Base-by-base conservation (phyloP, 2,113 vertebrate genomes). In the Protobothrops mucrosquamatus region DNA sequence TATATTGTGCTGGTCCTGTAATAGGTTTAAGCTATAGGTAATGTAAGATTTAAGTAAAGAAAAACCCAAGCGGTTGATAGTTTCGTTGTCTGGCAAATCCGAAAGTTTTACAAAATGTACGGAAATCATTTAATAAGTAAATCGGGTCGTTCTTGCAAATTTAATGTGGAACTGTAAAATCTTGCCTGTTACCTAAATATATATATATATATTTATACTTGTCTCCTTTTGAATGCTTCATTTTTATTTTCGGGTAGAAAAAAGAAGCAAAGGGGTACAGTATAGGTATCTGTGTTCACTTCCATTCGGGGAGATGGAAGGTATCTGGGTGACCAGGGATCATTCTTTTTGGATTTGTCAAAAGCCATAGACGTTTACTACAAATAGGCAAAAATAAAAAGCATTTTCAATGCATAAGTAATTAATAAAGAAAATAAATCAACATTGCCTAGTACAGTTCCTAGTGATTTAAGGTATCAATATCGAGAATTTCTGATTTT, bases 291-390 rank as follows among this genome's bases (percentile, higher is more conserved):
- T 51, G 20, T 18, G 24, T 46, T 89, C 20, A 8, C 90, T 59
- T 46, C 48, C 57, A 43, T 88, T 39, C 43, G 43, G 51, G 51
- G 12, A 56, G 90, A 85, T 87, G 89, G 85, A 92, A 24, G 89
- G 85, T 81, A 69, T 69, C 18, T 85, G 91, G 93, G 61, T 81
- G 92, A 92, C 59, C 56, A 15, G 29, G 64, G 34, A 90, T 89
- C 29, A 59, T 86, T 87, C 85, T 89, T 55, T 52, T 89, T 92
- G 92, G 93, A 95, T 94, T 95, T 95, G 93, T 95, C 95, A 94
- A 93, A 74, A 93, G 93, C 93, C 92, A 92, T 92, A 64, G 94
- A 95, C 94, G 89, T 93, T 89, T 89, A 92, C 93, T 86, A 92
- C 94, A 95, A 74, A 91, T 95, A 90, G 64, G 89, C 91, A 93